These are phyloP conservation scores for Xylota sylvarum DNA, from an alignment of 2,888 invertebrate species.

Conservation along the genomic window DNA sequence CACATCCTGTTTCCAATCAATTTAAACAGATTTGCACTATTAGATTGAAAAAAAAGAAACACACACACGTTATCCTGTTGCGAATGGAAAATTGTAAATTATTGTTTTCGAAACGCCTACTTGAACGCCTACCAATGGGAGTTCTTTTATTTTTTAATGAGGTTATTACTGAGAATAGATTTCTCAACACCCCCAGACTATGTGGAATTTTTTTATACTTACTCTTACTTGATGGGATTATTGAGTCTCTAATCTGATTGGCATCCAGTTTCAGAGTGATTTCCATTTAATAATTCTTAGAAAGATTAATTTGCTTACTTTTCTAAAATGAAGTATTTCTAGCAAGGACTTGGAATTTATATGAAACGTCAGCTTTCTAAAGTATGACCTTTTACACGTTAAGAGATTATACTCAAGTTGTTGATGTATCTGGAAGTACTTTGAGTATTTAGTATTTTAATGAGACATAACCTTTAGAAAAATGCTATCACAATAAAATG, in stretches of 20 bases:
- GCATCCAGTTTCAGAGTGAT: neutral
- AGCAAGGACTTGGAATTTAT: too few species aligned
- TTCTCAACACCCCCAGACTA: neutral
- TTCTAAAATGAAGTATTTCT: neutral
- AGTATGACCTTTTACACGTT: too few species aligned
- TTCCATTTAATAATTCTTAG: neutral
- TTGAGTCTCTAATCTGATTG: neutral
- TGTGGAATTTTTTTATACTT: neutral
- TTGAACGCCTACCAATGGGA: too few species aligned
- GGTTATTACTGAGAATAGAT: neutral
- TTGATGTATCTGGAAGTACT: too few species aligned
- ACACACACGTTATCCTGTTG: neutral
- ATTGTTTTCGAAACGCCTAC: neutral
- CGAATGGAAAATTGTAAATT: neutral
- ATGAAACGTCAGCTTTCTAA: too few species aligned
- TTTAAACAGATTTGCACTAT: neutral
- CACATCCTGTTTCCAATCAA: neutral
- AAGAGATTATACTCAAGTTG: too few species aligned
- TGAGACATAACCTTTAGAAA: too few species aligned
- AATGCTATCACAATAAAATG: too few species aligned
- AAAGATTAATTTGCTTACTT: neutral
- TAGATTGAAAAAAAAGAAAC: neutral
- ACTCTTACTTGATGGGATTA: neutral
- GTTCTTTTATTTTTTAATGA: neutral
- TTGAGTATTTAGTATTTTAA: too few species aligned